Base-by-base conservation (phyloP, 2,797 vertebrate genomes). In the Threskiornis aethiopicus region DNA sequence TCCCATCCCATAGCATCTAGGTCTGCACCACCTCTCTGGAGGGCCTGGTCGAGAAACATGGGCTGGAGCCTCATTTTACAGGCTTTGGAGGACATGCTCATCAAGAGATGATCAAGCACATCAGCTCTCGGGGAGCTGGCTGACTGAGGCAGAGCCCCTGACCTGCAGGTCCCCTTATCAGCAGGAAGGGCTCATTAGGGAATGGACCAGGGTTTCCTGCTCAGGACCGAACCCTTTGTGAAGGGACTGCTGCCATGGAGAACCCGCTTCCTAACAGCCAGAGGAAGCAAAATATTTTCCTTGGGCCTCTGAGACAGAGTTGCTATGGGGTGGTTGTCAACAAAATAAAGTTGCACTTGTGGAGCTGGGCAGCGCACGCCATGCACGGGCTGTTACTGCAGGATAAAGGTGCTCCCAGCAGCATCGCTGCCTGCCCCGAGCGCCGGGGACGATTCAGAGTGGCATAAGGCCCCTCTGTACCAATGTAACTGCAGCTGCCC, bases 271-370 rank as follows among this genome's bases (percentile, higher is more conserved):
- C 97, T 93, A 96, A 95, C 73, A 54, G 87, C 82, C 31, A 76
- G 73, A 97, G 97, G 89, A 98, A 97, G 93, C 70, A 96, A 94
- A 97, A 96, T 96, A 97, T 97, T 98, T 97, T 96, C 94, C 87
- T 41, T 87, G 88, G 90, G 96, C 96, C 93, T 72, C 79, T 37
- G 85, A 95, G 92, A 73, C 14, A 9, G 44, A 94, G 89, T 80
- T 75, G 81, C 84, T 87, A 64, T 6, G 75, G 59, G 64, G n/a
- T 31, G 18, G 52, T 18, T 79, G 49, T 87, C 93, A 90, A 89
- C 78, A 84, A 83, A 77, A 62, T 35, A 16, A 62, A 67, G 84
- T 18, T 29, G 44, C 11, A 11, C 39, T 86, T 14, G 73, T 10
- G 58, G 37, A 75, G 83, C 55, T 1, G 70, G 46, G 88, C 83